Evolutionary conservation across 2,797 vertebrate genomes (phyloP).

Genomic region (Clarias pachynema): DNA sequence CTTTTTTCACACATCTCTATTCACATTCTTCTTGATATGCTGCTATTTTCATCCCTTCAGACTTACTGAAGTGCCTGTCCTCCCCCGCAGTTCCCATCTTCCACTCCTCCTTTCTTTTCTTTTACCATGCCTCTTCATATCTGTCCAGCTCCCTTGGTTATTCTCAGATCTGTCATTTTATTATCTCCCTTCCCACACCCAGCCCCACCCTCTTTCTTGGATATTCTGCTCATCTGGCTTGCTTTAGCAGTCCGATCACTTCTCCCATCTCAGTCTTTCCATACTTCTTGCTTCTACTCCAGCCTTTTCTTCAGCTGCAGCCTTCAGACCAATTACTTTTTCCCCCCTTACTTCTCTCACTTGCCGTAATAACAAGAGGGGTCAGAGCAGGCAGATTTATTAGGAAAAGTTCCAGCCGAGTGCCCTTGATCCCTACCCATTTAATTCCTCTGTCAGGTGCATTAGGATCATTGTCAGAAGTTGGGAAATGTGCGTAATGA

Average conservation of each 20-base stretch:
- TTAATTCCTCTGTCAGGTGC: slow-evolving; percentile 59
- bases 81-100: slow-evolving; percentile 33
- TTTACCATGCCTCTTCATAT: slow-evolving; percentile 7
- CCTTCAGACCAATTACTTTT: slow-evolving; percentile 39
- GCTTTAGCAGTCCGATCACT: slow-evolving; percentile 33
- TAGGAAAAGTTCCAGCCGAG: slow-evolving; percentile 50
- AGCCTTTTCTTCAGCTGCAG: slow-evolving; percentile 5
- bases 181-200: background rate
- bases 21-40: slow-evolving; percentile 5
- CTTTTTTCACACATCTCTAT: slow-evolving; percentile 11
- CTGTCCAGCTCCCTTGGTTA: slow-evolving; percentile 15
- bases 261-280: slow-evolving; percentile 38
- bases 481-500: slow-evolving; percentile 46
- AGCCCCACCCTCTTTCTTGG: background rate
- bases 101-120: slow-evolving; percentile 31
- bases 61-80: slow-evolving; percentile 39
- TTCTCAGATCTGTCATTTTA: slow-evolving; percentile 24
- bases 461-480: slow-evolving; percentile 53
- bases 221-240: slow-evolving; percentile 2
- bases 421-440: slow-evolving; percentile 52
- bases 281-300: slow-evolving; percentile 11
- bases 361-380: slow-evolving; percentile 46
- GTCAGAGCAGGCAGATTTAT: slow-evolving; percentile 50
- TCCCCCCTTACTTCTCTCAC: slow-evolving; percentile 32
- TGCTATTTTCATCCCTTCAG: slow-evolving; percentile 33